Percentiles rank a stretch among this genome's conserved stretches.
These are phyloP conservation scores for Tromatobia lineatoria DNA, from an alignment of 2,888 invertebrate species.

Conservation along the genomic window DNA sequence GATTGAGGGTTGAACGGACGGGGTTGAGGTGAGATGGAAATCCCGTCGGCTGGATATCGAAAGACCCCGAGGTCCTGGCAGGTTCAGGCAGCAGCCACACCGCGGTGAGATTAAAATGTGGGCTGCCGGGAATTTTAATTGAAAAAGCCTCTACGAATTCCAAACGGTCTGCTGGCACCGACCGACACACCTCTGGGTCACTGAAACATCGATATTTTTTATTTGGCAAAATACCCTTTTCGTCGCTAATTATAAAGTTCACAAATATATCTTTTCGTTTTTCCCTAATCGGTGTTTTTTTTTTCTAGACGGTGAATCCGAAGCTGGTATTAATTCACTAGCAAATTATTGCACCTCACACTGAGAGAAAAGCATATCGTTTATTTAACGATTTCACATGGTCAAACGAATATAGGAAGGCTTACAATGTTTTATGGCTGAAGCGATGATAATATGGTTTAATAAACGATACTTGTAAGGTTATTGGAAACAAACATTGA, in stretches of 20 bases:
- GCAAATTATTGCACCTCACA: too few species aligned
- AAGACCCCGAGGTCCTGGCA: constrained; percentile 52
- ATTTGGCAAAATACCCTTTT: not conserved
- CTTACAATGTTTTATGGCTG: too few species aligned
- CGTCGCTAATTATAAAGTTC: not conserved
- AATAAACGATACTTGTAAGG: too few species aligned
- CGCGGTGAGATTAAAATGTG: constrained; percentile 69
- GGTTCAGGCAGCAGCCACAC: constrained; percentile 55
- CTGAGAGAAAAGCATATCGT: too few species aligned
- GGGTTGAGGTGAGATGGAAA: constrained; percentile 65
- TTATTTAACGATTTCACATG: too few species aligned
- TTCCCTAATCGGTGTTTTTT: not conserved
- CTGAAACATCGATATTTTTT: constrained; percentile 61
- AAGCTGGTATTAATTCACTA: too few species aligned
- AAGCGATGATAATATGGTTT: too few species aligned
- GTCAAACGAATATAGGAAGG: too few species aligned
- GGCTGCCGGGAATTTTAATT: constrained; percentile 68
- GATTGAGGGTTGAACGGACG: constrained; percentile 47
- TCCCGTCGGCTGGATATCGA: constrained; percentile 60
- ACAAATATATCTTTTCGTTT: not conserved
- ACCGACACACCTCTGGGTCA: constrained; percentile 67
- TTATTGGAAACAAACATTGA: too few species aligned
- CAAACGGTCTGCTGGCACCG: constrained; percentile 61
- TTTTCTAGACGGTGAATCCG: not conserved
- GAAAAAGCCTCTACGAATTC: constrained; percentile 70